These are phyloP conservation scores for Habropoda laboriosa DNA, from an alignment of 1,140 invertebrate genomes.

Conservation along the genomic window DNA sequence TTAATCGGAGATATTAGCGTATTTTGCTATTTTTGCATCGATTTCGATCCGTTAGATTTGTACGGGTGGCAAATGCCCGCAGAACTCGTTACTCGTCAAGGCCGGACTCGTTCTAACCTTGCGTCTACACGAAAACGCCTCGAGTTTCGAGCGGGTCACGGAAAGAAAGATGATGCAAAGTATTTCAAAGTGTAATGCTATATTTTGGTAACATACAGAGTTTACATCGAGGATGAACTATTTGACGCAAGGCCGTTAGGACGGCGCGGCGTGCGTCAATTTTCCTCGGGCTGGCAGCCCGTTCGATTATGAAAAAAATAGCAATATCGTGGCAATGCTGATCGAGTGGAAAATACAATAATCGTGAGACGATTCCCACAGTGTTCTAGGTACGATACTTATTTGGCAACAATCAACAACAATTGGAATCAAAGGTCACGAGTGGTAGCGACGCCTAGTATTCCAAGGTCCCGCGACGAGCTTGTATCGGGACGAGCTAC, in stretches of 20 bases:
- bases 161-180: background rate
- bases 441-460: conserved; percentile 23
- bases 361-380: conserved; percentile 38
- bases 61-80: too few relatives aligned
- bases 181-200: conserved; percentile 73
- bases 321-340: conserved; percentile 72
- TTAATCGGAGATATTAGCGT: too few relatives aligned
- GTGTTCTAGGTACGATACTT: conserved; percentile 63
- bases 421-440: conserved; percentile 72
- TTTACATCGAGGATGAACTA: conserved; percentile 77
- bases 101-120: background rate
- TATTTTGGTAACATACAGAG: conserved; percentile 78
- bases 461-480: background rate
- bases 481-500: background rate
- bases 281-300: conserved; percentile 51
- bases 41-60: too few relatives aligned
- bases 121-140: background rate
- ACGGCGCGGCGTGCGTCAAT: conserved; percentile 51
- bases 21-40: too few relatives aligned
- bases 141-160: background rate
- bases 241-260: conserved; percentile 73
- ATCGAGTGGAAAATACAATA: conserved; percentile 78
- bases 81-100: background rate
- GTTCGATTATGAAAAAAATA: conserved; percentile 78
- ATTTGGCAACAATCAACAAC: conserved; percentile 82